phyloP scores from a whole-genome alignment of 2,888 invertebrate genomes.

The Seladonia tumulorum region DNA sequence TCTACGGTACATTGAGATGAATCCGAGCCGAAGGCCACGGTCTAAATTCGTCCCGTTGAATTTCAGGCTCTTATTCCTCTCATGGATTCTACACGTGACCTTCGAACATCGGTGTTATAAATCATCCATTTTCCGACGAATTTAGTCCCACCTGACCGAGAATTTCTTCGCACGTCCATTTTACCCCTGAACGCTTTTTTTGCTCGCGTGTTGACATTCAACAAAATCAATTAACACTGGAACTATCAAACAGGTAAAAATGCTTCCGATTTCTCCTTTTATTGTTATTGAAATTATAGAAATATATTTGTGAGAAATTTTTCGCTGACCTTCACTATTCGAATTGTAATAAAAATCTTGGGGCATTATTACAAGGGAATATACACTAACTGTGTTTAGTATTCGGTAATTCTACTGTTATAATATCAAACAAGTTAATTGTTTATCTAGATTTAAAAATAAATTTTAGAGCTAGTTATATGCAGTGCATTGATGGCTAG shows the following conservation, averaged over 20 bases:
- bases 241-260: background rate
- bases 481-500: background rate
- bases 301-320: background rate
- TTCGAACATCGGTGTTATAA: slow-evolving; percentile 35
- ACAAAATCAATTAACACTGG: background rate
- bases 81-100: slow-evolving; percentile 54
- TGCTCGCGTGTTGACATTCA: background rate
- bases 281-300: background rate
- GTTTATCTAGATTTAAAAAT: background rate
- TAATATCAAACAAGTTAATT: background rate
- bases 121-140: slow-evolving; percentile 1
- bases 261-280: background rate
- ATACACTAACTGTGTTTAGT: no score
- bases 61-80: slow-evolving; percentile 58
- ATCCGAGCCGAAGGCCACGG: slow-evolving; percentile 61
- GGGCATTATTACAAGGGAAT: no score
- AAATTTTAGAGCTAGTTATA: background rate
- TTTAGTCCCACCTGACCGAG: background rate
- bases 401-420: no score
- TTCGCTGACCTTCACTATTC: background rate
- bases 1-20: slow-evolving; percentile 51
- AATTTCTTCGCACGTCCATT: background rate
- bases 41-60: slow-evolving; percentile 67
- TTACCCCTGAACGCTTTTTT: background rate
- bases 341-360: background rate